Evolutionary conservation across 1,140 invertebrate genomes (phyloP).

Genomic region (Caenorhabditis inopinata): DNA sequence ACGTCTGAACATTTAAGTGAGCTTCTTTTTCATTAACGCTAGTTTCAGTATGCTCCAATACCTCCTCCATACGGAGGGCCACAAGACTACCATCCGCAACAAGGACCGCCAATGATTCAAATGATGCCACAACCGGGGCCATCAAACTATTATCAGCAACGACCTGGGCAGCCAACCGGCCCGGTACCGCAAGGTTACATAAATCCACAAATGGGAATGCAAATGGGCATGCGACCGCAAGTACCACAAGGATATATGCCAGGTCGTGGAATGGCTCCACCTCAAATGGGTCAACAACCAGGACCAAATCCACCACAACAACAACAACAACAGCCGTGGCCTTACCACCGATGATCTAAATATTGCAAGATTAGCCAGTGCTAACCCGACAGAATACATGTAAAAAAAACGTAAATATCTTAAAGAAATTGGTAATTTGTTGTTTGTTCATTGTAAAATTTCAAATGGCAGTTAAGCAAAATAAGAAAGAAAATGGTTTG

Average conservation of each 20-base stretch:
- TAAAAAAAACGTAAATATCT: too few species aligned
- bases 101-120: conserved; percentile 10
- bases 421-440: too few species aligned
- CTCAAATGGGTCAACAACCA: background rate
- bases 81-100: background rate
- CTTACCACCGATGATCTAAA: conserved; percentile 3
- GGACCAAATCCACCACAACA: background rate
- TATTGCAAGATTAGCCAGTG: too few species aligned
- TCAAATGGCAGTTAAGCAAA: background rate
- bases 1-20: too few species aligned
- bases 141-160: background rate
- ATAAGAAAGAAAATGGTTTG: background rate
- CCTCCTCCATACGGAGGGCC: background rate
- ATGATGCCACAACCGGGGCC: conserved; percentile 16
- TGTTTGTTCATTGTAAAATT: too few species aligned
- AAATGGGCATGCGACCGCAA: background rate
- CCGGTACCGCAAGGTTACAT: conserved; percentile 14
- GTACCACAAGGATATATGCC: background rate
- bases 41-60: background rate
- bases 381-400: too few species aligned
- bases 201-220: conserved; percentile 22
- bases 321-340: background rate
- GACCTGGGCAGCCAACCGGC: background rate
- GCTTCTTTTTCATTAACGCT: background rate
- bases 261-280: background rate